phyloP scores from a whole-genome alignment of 2,888 invertebrate genomes.

The Drosophila lutescens region DNA sequence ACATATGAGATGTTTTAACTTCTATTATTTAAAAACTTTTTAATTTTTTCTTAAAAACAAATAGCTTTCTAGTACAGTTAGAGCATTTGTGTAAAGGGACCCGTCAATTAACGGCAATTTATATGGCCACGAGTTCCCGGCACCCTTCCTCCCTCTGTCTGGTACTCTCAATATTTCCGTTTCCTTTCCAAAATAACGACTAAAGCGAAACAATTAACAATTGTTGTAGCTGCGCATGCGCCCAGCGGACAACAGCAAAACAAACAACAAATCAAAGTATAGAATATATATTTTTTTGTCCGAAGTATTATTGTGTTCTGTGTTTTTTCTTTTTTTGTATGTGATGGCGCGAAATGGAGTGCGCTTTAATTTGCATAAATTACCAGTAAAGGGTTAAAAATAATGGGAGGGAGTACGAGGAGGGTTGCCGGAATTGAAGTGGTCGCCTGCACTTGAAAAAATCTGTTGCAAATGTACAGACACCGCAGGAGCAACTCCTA shows the following conservation, averaged over 20 bases:
- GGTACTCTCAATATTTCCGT: constrained; percentile 37
- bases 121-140: constrained; percentile 32
- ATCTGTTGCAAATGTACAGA: constrained; percentile 70
- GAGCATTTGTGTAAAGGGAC: constrained; percentile 13
- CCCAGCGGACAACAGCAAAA: constrained; percentile 60
- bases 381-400: constrained; percentile 48
- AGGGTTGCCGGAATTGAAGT: constrained; percentile 66
- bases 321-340: constrained; percentile 15
- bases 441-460: constrained; percentile 64
- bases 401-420: constrained; percentile 26
- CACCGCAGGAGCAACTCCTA: constrained; percentile 53
- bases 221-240: constrained; percentile 76
- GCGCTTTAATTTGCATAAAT: constrained; percentile 80
- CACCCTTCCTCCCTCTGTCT: constrained; percentile 30
- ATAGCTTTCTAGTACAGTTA: constrained; percentile 21
- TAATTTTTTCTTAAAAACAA: too few relatives aligned
- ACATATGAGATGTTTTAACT: too few relatives aligned
- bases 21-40: too few relatives aligned
- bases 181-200: constrained; percentile 45
- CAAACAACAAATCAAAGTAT: constrained; percentile 63
- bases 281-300: constrained; percentile 30
- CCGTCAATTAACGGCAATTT: constrained; percentile 52
- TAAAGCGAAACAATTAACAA: constrained; percentile 75
- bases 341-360: constrained; percentile 76
- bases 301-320: constrained; percentile 32